phyloP scores from a whole-genome alignment of 1,140 invertebrate species.

The Daktulosphaira vitifoliae region DNA sequence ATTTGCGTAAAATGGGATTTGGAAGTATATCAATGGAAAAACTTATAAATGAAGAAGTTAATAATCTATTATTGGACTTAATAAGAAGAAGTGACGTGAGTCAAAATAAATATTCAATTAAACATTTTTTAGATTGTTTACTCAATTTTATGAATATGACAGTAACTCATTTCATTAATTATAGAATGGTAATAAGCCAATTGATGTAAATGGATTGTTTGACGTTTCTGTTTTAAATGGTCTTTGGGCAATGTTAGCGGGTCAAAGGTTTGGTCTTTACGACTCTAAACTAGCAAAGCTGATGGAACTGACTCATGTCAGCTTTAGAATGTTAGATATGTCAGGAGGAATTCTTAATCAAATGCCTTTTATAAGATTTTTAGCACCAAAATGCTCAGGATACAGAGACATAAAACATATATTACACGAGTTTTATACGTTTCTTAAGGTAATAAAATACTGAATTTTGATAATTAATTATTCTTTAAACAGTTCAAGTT shows the following conservation, averaged over 20 bases:
- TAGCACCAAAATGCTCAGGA: constrained; percentile 51
- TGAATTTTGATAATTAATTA: not conserved
- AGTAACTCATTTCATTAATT: not conserved
- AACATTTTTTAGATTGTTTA: not conserved
- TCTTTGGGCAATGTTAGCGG: constrained; percentile 59
- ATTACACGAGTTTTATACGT: constrained; percentile 45
- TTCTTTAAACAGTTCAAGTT: not conserved
- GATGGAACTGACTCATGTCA: constrained; percentile 48
- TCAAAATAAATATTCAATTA: constrained; percentile 22
- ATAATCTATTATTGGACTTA: constrained; percentile 46
- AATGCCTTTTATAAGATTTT: constrained; percentile 53
- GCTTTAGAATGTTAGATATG: constrained; percentile 54
- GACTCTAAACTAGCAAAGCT: constrained; percentile 48
- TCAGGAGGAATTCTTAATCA: constrained; percentile 58
- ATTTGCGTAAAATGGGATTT: constrained; percentile 54
- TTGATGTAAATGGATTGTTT: constrained; percentile 43
- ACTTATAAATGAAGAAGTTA: constrained; percentile 51
- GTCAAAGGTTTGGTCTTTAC: constrained; percentile 47
- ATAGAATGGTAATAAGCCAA: constrained; percentile 33
- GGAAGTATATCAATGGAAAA: constrained; percentile 52
- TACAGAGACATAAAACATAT: constrained; percentile 48
- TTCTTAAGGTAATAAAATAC: constrained; percentile 41
- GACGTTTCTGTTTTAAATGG: constrained; percentile 58
- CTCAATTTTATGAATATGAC: not conserved
- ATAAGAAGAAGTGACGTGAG: constrained; percentile 34